A percentile compares a stretch with the other conserved stretches of the same genome.
Conservation (phyloP, 2,888 invertebrate species). For the Macrophya alboannulata region DNA sequence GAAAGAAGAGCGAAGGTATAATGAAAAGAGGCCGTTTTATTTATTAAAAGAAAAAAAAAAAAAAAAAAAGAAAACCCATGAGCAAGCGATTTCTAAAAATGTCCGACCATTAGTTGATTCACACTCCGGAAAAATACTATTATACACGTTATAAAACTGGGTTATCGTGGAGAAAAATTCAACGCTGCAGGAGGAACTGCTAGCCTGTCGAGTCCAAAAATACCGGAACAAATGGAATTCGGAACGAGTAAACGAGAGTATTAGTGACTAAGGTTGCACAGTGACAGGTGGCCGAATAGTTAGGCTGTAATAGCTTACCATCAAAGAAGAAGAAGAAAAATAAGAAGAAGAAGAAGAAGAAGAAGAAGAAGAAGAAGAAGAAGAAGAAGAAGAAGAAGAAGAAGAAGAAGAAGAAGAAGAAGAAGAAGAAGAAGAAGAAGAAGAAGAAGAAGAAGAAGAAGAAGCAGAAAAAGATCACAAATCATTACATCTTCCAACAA, state of each 20-base stretch:
- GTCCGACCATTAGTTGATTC: too few species aligned
- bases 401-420: neutral
- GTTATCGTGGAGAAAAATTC: neutral
- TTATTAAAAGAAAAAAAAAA: too few species aligned
- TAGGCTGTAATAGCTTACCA: neutral
- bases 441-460: neutral
- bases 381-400: neutral
- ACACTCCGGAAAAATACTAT: too few species aligned
- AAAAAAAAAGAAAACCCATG: too few species aligned
- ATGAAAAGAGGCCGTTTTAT: too few species aligned
- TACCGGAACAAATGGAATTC: neutral
- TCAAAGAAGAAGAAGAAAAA: neutral
- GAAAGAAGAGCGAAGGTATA: too few species aligned
- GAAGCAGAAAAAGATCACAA: neutral
- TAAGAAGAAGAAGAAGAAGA: neutral
- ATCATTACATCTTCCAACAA: neutral
- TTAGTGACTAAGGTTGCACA: neutral
- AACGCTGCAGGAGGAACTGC: neutral
- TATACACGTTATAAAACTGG: neutral
- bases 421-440: too few species aligned
- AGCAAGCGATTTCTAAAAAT: too few species aligned
- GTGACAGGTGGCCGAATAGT: neutral
- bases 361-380: neutral
- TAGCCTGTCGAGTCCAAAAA: neutral
- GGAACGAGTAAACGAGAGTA: neutral